These are phyloP conservation scores for Artemia sp. DNA, from an alignment of 2,888 invertebrate genomes.

Conservation along the genomic window DNA sequence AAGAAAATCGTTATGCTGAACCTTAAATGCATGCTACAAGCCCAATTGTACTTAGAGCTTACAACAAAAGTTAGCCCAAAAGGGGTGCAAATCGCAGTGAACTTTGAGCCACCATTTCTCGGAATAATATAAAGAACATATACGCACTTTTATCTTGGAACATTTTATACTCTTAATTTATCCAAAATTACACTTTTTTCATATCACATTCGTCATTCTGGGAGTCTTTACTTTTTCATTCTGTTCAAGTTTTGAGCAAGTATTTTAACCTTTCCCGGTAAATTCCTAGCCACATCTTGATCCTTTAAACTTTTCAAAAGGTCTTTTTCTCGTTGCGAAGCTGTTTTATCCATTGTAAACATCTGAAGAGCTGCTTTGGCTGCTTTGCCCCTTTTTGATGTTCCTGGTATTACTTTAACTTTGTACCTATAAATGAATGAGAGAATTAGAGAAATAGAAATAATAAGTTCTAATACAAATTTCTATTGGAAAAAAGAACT, in stretches of 20 bases:
- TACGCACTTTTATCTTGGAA: too few species aligned
- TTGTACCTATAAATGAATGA: conserved; percentile 50
- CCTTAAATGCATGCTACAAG: too few species aligned
- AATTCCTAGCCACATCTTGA: conserved; percentile 74
- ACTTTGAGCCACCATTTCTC: too few species aligned
- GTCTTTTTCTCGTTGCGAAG: conserved; percentile 64
- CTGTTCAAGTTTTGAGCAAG: conserved; percentile 59
- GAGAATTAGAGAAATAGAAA: background rate
- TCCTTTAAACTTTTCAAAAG: conserved; percentile 80
- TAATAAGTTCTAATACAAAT: background rate
- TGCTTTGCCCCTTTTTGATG: conserved; percentile 83
- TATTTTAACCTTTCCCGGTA: conserved; percentile 92
- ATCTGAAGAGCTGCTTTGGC: conserved; percentile 75
- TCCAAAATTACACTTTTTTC: too few species aligned
- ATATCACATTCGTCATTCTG: too few species aligned
- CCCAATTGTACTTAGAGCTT: too few species aligned
- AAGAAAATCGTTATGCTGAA: too few species aligned
- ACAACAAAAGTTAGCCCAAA: too few species aligned
- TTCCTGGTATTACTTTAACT: conserved; percentile 86
- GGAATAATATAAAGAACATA: too few species aligned
- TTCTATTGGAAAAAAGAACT: background rate
- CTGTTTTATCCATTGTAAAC: conserved; percentile 63
- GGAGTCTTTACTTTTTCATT: conserved; percentile 24
- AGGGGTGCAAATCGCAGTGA: too few species aligned
- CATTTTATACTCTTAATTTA: too few species aligned